phyloP scores from a whole-genome alignment of 2,888 invertebrate species.

The Steinernema hermaphroditum region DNA sequence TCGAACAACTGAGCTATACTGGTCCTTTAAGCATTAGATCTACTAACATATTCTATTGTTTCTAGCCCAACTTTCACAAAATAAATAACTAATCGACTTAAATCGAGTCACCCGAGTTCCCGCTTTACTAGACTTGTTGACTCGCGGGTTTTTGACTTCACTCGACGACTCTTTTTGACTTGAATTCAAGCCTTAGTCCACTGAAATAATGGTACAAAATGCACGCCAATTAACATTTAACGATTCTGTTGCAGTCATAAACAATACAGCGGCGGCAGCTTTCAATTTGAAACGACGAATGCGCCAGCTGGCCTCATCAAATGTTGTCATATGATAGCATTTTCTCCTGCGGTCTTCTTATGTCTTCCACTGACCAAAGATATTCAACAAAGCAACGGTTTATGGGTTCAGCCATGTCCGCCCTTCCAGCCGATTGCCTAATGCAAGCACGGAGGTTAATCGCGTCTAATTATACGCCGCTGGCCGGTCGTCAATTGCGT shows the following conservation, averaged over 20 bases:
- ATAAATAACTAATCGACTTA: too few species aligned
- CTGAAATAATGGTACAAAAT: not conserved
- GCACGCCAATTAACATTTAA: not conserved
- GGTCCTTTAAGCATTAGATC: too few species aligned
- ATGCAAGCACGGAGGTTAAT: constrained; percentile 18
- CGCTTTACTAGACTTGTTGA: too few species aligned
- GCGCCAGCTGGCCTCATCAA: not conserved
- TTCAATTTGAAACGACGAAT: not conserved
- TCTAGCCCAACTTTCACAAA: too few species aligned
- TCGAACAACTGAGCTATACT: too few species aligned
- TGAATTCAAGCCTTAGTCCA: too few species aligned
- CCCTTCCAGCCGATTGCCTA: constrained; percentile 15
- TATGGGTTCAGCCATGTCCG: not conserved
- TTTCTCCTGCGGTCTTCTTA: not conserved
- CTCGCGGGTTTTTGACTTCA: not conserved
- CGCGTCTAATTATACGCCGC: not conserved
- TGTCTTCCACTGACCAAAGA: not conserved
- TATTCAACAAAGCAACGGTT: not conserved
- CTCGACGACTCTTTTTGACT: too few species aligned
- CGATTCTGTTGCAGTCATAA: not conserved
- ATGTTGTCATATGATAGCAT: constrained; percentile 11
- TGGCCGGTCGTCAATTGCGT: not conserved
- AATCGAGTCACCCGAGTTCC: too few species aligned
- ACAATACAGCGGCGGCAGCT: not conserved
- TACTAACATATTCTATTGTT: too few species aligned